Conservation (phyloP, 2,113 vertebrate genomes). For the Oreotrochilus melanogaster region DNA sequence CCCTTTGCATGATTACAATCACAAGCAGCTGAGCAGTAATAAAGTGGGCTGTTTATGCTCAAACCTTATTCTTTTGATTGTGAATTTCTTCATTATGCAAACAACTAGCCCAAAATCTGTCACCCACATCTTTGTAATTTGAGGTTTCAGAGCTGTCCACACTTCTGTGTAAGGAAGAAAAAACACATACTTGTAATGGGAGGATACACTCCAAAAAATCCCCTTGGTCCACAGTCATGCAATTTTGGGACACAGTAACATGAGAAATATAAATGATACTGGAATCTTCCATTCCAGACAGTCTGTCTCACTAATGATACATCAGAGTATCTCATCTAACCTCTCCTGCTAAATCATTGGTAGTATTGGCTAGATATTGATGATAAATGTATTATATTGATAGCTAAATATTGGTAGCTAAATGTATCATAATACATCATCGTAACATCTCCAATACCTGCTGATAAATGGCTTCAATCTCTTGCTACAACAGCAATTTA, state of each 20-base stretch:
- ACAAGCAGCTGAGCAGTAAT: not conserved
- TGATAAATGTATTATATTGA: conserved; percentile 74
- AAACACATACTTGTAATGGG: not conserved
- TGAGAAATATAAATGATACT: conserved; percentile 54
- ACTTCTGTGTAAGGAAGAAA: not conserved
- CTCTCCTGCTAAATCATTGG: conserved; percentile 65
- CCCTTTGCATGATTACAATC: not conserved
- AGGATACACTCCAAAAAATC: not conserved
- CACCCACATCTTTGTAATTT: not conserved
- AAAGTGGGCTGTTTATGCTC: not conserved
- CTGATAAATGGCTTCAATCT: conserved; percentile 74
- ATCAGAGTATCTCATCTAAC: conserved; percentile 64
- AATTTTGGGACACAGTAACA: conserved; percentile 24
- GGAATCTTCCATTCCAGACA: conserved; percentile 38
- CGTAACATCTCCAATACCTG: conserved; percentile 64
- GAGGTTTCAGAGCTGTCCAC: not conserved
- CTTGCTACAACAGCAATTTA: conserved; percentile 71
- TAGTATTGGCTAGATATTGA: conserved; percentile 68
- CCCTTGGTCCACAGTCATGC: not conserved
- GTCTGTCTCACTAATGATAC: conserved; percentile 62
- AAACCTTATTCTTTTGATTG: not conserved
- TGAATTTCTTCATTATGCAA: not conserved
- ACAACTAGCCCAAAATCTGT: not conserved
- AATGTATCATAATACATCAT: conserved; percentile 70
- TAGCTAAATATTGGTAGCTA: conserved; percentile 72